Percentiles rank a stretch among this genome's conserved stretches.
phyloP scores from a whole-genome alignment of 2,888 invertebrate species.

The Protodeltote pygarga region DNA sequence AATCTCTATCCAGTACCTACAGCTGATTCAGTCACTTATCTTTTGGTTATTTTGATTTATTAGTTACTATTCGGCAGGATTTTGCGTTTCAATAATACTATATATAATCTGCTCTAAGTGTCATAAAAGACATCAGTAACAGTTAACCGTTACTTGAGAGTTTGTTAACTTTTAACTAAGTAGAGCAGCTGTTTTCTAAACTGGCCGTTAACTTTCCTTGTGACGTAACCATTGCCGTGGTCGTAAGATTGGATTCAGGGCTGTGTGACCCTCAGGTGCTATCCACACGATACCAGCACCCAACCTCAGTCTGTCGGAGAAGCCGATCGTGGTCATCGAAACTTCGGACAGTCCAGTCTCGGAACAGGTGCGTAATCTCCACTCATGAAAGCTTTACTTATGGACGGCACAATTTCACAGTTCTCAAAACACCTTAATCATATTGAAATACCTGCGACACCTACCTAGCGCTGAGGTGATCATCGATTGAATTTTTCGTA shows the following conservation, averaged over 20 bases:
- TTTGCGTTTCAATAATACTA: no score
- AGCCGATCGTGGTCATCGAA: conserved; percentile 85
- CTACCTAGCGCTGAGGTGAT: no score
- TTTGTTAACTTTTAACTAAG: not conserved
- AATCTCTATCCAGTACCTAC: no score
- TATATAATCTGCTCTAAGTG: no score
- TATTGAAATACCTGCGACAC: no score
- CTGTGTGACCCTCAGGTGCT: conserved; percentile 87
- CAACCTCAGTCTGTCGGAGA: conserved; percentile 90
- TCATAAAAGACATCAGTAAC: no score
- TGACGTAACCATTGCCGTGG: conserved; percentile 60
- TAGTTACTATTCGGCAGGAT: no score
- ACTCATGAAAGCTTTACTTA: not conserved
- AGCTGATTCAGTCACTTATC: no score
- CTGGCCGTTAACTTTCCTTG: conserved; percentile 3
- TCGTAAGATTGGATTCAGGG: conserved; percentile 65
- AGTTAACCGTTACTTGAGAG: no score
- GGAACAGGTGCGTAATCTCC: conserved; percentile 59
- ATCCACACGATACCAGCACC: conserved; percentile 96
- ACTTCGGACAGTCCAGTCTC: conserved; percentile 50
- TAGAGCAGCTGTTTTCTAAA: not conserved
- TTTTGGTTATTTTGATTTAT: no score
- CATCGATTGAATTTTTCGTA: no score
- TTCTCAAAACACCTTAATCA: no score
- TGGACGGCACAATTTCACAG: not conserved